These are phyloP conservation scores for Hiodon alosoides DNA, from an alignment of 2,113 vertebrate genomes.

Conservation along the genomic window DNA sequence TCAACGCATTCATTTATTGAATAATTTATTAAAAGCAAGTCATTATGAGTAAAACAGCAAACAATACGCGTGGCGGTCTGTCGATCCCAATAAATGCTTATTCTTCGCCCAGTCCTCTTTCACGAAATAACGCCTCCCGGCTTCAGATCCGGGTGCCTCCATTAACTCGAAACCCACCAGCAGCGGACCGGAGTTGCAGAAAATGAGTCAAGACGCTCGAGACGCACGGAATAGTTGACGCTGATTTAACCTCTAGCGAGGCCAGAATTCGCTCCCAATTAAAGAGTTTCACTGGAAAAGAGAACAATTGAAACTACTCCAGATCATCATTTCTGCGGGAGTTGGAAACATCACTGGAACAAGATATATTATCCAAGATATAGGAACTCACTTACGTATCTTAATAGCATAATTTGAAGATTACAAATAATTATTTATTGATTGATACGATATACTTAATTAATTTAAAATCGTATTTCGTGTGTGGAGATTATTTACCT, in stretches of 20 bases:
- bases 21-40: too few relatives aligned
- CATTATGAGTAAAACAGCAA: too few relatives aligned
- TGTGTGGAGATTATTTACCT: too few relatives aligned
- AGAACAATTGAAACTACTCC: constrained; percentile 34
- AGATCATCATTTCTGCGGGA: constrained; percentile 26
- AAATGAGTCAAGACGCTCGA: constrained; percentile 30
- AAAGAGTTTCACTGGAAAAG: constrained; percentile 40
- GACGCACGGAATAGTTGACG: constrained; percentile 14
- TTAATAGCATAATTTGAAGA: too few relatives aligned
- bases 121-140: constrained; percentile 16
- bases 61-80: too few relatives aligned
- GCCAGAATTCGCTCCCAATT: constrained; percentile 43
- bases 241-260: constrained; percentile 31
- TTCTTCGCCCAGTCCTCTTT: constrained; percentile 30
- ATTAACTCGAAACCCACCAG: constrained; percentile 37
- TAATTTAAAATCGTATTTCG: too few relatives aligned
- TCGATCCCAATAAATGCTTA: too few relatives aligned
- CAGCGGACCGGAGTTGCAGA: constrained; percentile 1
- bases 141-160: constrained; percentile 6
- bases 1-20: too few relatives aligned
- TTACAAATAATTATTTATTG: too few relatives aligned
- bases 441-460: too few relatives aligned
- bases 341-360: constrained; percentile 7
- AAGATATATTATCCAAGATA: constrained; percentile 17
- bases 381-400: background rate